A percentile compares a stretch with the other conserved stretches of the same genome.
Evolutionary conservation across 1,140 invertebrate species (phyloP).

Genomic region (Dendrolimus kikuchii): DNA sequence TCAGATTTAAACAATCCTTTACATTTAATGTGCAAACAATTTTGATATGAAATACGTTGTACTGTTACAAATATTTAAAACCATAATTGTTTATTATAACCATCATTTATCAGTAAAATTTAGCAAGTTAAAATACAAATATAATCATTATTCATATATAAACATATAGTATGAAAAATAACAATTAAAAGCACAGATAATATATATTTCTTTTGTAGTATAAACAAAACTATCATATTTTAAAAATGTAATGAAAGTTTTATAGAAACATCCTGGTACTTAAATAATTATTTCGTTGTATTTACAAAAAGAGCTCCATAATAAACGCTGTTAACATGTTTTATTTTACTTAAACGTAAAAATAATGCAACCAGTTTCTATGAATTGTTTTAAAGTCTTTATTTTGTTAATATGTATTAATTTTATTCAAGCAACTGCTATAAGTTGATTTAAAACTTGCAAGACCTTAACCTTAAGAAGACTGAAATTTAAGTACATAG

Average conservation of each 20-base stretch:
- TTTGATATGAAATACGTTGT: slow-evolving; percentile 30
- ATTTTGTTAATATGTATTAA: slow-evolving; percentile 9
- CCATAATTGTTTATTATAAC: background rate
- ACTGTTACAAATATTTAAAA: slow-evolving; percentile 8
- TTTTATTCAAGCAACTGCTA: slow-evolving; percentile 22
- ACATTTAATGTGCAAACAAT: slow-evolving; percentile 15
- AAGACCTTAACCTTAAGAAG: background rate
- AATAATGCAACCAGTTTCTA: slow-evolving; percentile 4
- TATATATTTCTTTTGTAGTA: background rate
- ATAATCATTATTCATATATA: too few relatives aligned
- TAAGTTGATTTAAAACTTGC: slow-evolving; percentile 7
- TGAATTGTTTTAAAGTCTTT: slow-evolving; percentile 6
- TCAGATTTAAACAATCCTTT: slow-evolving; percentile 18
- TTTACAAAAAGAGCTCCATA: slow-evolving; percentile 20
- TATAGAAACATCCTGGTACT: slow-evolving; percentile 3
- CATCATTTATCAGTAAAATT: background rate
- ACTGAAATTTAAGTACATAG: background rate
- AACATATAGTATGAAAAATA: too few relatives aligned
- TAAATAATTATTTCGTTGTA: slow-evolving; percentile 28
- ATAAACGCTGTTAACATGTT: background rate
- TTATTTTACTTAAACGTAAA: background rate
- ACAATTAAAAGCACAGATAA: too few relatives aligned
- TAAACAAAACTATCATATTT: background rate
- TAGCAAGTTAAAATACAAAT: too few relatives aligned
- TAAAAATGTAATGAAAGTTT: background rate